These are phyloP conservation scores for Pteropus alecto DNA, from an alignment of 2,113 vertebrate species.

Conservation along the genomic window DNA sequence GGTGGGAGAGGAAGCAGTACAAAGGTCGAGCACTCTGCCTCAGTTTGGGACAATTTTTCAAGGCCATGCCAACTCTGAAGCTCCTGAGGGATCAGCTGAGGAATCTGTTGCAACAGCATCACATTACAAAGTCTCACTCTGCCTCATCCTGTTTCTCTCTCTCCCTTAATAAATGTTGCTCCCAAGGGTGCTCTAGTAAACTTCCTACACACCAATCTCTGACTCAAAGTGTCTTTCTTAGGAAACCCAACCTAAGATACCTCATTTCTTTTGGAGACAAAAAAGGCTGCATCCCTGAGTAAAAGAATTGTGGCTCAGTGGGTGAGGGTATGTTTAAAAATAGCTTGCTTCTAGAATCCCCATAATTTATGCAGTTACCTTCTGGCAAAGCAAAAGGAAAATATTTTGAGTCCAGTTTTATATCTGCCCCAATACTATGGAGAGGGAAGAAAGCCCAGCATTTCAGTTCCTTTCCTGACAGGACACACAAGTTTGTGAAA, in stretches of 20 bases:
- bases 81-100: not conserved
- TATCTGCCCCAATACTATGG: not conserved
- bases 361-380: not conserved
- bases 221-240: slow-evolving; percentile 12
- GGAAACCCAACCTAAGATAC: not conserved
- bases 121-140: not conserved
- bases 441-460: not conserved
- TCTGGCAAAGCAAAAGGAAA: not conserved
- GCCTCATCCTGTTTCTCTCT: not conserved
- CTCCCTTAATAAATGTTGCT: not conserved
- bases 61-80: not conserved
- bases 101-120: not conserved
- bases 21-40: not conserved
- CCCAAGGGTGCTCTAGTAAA: not conserved
- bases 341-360: not conserved
- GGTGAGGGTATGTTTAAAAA: not conserved
- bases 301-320: not conserved
- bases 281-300: not conserved
- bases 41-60: not conserved
- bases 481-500: slow-evolving; percentile 24
- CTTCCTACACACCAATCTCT: not conserved
- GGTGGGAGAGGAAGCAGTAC: not conserved
- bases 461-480: slow-evolving; percentile 12
- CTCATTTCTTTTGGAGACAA: not conserved
- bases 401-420: not conserved